Evolutionary conservation across 1,140 invertebrate species (phyloP).

Genomic region (Zaprionus ghesquierei): DNA sequence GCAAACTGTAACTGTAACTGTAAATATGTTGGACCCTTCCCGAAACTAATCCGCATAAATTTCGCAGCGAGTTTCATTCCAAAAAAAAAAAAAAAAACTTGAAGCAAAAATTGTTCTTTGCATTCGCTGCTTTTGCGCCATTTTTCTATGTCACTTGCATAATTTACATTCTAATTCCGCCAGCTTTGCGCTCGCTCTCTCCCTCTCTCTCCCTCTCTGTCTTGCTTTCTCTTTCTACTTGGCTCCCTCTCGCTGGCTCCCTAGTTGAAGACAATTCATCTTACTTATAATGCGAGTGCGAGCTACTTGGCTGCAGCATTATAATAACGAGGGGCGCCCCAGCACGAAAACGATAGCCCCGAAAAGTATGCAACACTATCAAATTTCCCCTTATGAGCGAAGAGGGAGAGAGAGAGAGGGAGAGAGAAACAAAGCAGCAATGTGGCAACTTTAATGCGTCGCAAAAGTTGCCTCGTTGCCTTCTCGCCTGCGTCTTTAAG

Average conservation of each 20-base stretch:
- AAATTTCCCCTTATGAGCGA: conserved; percentile 27
- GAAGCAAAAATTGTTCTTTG: conserved; percentile 28
- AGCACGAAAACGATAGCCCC: conserved; percentile 34
- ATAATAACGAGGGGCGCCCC: conserved; percentile 52
- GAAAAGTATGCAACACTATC: conserved; percentile 70
- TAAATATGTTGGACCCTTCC: neutral
- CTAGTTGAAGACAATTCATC: conserved; percentile 64
- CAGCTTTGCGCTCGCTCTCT: neutral
- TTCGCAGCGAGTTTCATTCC: conserved; percentile 22
- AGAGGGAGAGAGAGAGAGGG: neutral
- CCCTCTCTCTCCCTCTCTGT: neutral
- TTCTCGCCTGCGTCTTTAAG: conserved; percentile 53
- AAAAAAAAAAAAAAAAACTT: no score
- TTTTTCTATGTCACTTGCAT: conserved; percentile 58
- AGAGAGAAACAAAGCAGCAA: conserved; percentile 21
- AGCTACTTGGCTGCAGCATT: conserved; percentile 63
- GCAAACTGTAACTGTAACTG: conserved; percentile 7
- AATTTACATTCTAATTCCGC: conserved; percentile 49
- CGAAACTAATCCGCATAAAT: conserved; percentile 33
- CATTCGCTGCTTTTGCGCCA: conserved; percentile 15
- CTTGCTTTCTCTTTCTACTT: neutral
- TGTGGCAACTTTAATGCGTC: conserved; percentile 58
- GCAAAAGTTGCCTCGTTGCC: conserved; percentile 42
- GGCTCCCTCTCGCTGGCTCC: neutral
- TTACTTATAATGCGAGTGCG: conserved; percentile 66